Base-by-base conservation (phyloP, 2,888 invertebrate genomes). In the Ommatoiulus sabulosus region DNA sequence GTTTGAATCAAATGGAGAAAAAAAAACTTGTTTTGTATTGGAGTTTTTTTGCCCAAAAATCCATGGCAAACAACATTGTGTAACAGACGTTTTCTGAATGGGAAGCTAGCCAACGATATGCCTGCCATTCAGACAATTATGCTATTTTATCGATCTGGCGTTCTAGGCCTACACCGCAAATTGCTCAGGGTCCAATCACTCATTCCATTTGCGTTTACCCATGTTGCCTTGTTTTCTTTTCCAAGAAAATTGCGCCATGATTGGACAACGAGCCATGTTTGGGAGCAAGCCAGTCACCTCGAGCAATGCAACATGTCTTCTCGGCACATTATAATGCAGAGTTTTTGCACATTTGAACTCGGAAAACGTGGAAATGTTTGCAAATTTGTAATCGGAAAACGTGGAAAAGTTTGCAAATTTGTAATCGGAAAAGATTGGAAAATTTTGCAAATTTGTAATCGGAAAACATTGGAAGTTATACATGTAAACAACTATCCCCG, bases 91-190 rank as follows among this genome's bases (percentile, higher is more conserved):
- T 57, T n/a, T 57, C 10, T 57, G 57, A 57, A 57, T 17, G 57
- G 57, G 57, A 57, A 57, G 57, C 57, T 57, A 57, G 57, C 57
- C 57, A 57, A 57, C n/a, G 57, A 15, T 57, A 57, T 17, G 57
- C n/a, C n/a, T n/a, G n/a, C 57, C 57, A 57, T 12, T 57, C 17
- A 57, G 57, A 17, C 57, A 4, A 57, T 57, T 57, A 1, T 17
- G n/a, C 57, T n/a, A 15, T 57, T 12, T 57, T 17, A 57, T 57
- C 57, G 57, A 57, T 57, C 57, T 2, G 57, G 8, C 57, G n/a
- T 57, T 57, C 3, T 17, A 10, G n/a, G n/a, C 57, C 57, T 17
- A 10, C n/a, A n/a, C 17, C n/a, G 10, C 2, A 57, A 57, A 57
- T 57, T 57, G 57, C 5, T 3, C 5, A 57, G 17, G 57, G 57